Conservation (phyloP, 2,113 vertebrate genomes). For the Progne subis region DNA sequence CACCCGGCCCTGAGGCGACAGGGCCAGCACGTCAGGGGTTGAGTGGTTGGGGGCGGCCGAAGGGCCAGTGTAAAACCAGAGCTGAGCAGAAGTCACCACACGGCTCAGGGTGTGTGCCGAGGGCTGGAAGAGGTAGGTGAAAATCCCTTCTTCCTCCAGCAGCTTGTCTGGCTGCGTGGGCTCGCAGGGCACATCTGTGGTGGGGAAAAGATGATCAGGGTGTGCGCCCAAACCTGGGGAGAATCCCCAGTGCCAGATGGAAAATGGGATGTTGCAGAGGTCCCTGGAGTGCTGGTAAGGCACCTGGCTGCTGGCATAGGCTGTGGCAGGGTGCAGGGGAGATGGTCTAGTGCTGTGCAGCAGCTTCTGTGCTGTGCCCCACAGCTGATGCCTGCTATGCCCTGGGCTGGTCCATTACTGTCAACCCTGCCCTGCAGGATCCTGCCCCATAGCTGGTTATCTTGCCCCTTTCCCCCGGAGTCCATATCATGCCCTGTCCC, state of each 20-base stretch:
- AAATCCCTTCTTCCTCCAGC: slow-evolving; percentile 64
- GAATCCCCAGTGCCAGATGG: rapidly evolving
- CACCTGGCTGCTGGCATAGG: rapidly evolving
- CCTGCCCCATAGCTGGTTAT: background rate
- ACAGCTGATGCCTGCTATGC: background rate
- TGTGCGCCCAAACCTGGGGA: rapidly evolving
- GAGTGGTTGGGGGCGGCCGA: slow-evolving; percentile 38
- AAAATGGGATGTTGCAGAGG: background rate
- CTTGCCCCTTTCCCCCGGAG: background rate
- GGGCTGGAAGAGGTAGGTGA: slow-evolving; percentile 86
- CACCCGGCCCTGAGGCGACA: slow-evolving; percentile 30
- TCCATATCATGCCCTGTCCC: background rate
- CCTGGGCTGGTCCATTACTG: background rate
- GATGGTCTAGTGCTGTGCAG: background rate
- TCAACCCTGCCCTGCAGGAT: background rate
- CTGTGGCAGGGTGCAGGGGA: background rate
- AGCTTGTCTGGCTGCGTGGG: slow-evolving; percentile 20
- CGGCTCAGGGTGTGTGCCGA: slow-evolving; percentile 73
- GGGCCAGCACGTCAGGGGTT: slow-evolving; percentile 17
- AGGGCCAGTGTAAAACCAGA: slow-evolving; percentile 85
- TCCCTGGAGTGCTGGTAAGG: background rate
- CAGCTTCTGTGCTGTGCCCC: background rate
- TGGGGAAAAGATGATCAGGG: background rate
- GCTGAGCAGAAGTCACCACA: slow-evolving; percentile 79
- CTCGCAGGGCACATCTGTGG: slow-evolving; percentile 37